phyloP scores from a whole-genome alignment of 2,113 vertebrate genomes.

The Nipponia nippon region DNA sequence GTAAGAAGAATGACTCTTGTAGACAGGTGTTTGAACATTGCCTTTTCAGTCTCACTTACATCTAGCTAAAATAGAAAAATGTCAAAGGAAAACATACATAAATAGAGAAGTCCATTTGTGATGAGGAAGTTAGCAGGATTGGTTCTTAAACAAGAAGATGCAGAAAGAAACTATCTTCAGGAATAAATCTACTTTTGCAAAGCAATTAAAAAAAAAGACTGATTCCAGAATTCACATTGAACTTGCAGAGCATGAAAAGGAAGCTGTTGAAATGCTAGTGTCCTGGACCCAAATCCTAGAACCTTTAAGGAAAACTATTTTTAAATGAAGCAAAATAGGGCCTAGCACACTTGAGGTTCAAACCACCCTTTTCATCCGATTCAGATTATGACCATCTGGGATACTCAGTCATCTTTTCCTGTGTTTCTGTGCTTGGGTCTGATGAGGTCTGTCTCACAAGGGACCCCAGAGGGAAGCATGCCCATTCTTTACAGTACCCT shows the following conservation, averaged over 20 bases:
- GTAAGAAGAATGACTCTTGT: neutral
- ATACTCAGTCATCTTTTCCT: slow-evolving; percentile 14
- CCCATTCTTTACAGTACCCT: neutral
- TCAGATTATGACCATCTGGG: slow-evolving; percentile 31
- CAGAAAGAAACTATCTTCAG: neutral
- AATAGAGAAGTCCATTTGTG: neutral
- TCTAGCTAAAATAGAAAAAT: neutral
- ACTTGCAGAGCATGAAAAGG: neutral
- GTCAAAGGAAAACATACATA: neutral
- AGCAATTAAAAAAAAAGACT: neutral
- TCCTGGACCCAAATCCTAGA: neutral
- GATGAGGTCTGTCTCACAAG: slow-evolving; percentile 10
- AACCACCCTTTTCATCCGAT: neutral
- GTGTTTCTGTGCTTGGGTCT: slow-evolving; percentile 5
- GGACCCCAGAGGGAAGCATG: neutral
- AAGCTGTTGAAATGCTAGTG: neutral
- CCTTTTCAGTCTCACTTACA: neutral
- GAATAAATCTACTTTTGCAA: neutral
- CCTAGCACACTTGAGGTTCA: neutral
- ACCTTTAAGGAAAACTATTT: neutral
- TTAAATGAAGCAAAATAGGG: slow-evolving; percentile 14
- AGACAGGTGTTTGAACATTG: neutral
- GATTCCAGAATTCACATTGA: neutral
- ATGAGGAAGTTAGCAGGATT: neutral
- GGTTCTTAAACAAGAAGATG: neutral